Conservation (phyloP, 1,140 invertebrate species). For the Leptonema lineaticorne region DNA sequence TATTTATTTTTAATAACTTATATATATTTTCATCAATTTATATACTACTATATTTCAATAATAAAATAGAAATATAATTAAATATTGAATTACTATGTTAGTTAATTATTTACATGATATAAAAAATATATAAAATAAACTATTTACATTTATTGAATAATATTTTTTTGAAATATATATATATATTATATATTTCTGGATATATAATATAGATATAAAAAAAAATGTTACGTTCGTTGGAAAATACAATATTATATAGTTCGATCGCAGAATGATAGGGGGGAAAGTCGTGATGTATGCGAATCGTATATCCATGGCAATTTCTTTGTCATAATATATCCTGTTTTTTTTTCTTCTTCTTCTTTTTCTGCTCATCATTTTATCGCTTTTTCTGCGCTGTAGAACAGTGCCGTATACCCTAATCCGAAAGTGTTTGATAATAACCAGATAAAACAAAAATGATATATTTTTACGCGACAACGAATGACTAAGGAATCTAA, state of each 20-base stretch:
- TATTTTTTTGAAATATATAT: conserved; percentile 3
- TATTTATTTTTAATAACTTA: too few species aligned
- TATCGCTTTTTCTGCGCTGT: conserved; percentile 35
- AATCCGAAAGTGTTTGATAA: conserved; percentile 30
- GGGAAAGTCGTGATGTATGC: conserved; percentile 34
- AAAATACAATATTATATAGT: conserved; percentile 23
- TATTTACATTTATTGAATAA: conserved; percentile 5
- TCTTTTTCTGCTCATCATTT: conserved; percentile 35
- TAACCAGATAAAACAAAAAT: conserved; percentile 29
- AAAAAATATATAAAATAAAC: background rate
- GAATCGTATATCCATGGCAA: conserved; percentile 37
- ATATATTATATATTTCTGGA: background rate
- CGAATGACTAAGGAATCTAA: conserved; percentile 16
- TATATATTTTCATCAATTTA: too few species aligned
- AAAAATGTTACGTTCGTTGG: conserved; percentile 27
- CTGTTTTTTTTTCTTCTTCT: conserved; percentile 39
- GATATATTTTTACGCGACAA: conserved; percentile 28
- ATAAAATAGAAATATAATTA: too few species aligned
- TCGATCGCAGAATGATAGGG: conserved; percentile 25
- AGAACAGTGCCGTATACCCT: background rate
- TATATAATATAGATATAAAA: conserved; percentile 1
- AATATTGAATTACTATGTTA: too few species aligned
- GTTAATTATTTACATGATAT: background rate
- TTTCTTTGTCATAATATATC: conserved; percentile 39
- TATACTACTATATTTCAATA: too few species aligned